Conservation (phyloP, 1,140 invertebrate species). For the Microplitis mediator region DNA sequence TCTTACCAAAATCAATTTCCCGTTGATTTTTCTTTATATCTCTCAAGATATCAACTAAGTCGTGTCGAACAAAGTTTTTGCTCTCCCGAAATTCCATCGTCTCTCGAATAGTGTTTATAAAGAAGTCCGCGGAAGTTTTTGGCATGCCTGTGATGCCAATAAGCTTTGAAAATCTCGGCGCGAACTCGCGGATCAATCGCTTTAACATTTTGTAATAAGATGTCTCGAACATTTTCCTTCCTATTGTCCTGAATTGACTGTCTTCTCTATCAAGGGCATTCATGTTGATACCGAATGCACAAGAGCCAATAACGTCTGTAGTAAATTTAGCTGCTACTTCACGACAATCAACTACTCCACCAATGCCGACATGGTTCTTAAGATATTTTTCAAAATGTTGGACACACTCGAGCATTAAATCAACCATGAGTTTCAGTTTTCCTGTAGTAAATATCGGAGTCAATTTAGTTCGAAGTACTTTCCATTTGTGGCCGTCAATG, state of each 20-base stretch:
- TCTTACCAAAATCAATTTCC: conserved; percentile 16
- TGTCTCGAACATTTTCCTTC: conserved; percentile 40
- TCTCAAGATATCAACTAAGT: conserved; percentile 64
- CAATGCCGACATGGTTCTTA: conserved; percentile 9
- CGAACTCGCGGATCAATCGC: not conserved
- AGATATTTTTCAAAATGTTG: conserved; percentile 38
- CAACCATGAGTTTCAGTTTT: conserved; percentile 56
- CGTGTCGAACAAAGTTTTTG: conserved; percentile 55
- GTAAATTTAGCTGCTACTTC: conserved; percentile 44
- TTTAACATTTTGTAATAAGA: not conserved
- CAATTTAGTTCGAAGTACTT: conserved; percentile 47
- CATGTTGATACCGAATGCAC: conserved; percentile 65
- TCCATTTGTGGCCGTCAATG: conserved; percentile 47
- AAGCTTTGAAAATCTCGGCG: not conserved
- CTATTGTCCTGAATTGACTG: conserved; percentile 51
- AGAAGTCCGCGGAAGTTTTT: not conserved
- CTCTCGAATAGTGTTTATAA: conserved; percentile 4
- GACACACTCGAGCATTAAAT: conserved; percentile 39
- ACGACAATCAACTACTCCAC: conserved; percentile 30
- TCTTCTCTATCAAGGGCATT: conserved; percentile 58
- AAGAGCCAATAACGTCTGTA: not conserved
- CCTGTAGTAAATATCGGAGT: conserved; percentile 57
- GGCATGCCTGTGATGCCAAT: not conserved
- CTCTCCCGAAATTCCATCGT: conserved; percentile 57
- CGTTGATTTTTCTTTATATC: conserved; percentile 30